Evolutionary conservation across 2,888 invertebrate genomes (phyloP).

Genomic region (Brachyptera risi): DNA sequence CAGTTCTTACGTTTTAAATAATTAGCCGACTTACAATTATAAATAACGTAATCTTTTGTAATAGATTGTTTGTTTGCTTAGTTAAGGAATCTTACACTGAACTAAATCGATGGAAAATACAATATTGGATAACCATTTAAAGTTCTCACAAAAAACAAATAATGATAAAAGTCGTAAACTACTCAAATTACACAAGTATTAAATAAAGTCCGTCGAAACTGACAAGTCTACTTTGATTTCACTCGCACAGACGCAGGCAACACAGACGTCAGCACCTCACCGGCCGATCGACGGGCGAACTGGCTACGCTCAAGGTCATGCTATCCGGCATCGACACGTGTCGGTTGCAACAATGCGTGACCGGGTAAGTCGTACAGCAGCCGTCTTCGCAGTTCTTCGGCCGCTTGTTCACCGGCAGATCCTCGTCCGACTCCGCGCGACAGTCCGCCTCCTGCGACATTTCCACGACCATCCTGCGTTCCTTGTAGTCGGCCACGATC

Average conservation of each 20-base stretch:
- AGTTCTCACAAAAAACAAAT: no score
- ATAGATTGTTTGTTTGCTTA: no score
- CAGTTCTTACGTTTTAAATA: no score
- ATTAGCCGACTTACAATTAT: no score
- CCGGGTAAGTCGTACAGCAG: conserved; percentile 18
- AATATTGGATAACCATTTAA: no score
- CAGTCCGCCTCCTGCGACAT: neutral
- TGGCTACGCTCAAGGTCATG: neutral
- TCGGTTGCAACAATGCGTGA: conserved; percentile 43
- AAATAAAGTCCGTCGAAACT: no score
- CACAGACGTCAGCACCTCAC: neutral
- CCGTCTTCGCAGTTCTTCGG: conserved; percentile 29
- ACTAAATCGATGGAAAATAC: no score
- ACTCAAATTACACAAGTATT: no score
- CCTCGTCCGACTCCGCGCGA: conserved; percentile 11
- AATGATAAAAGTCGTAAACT: no score
- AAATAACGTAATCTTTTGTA: no score
- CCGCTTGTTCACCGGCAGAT: conserved; percentile 28
- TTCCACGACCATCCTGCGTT: neutral
- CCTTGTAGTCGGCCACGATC: neutral
- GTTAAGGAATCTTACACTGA: no score
- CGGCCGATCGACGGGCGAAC: neutral
- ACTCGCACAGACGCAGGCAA: neutral
- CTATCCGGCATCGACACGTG: neutral
- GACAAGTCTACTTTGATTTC: no score